Percentiles rank a stretch among this genome's conserved stretches.
phyloP scores from a whole-genome alignment of 2,888 invertebrate genomes.

The Dicyrtomina minuta region DNA sequence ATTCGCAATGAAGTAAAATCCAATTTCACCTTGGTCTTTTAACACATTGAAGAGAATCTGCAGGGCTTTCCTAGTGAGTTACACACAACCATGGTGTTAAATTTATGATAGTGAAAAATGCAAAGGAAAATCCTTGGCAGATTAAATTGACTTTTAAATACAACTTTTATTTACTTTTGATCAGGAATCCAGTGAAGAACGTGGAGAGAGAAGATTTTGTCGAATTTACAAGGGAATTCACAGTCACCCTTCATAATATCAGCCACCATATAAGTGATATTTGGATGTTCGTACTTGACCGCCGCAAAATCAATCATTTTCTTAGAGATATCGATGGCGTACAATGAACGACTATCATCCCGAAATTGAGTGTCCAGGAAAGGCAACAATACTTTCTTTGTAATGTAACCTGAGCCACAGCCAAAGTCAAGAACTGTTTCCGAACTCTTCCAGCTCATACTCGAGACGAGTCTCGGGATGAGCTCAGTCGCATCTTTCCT shows the following conservation, averaged over 20 bases:
- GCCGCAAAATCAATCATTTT: conserved; percentile 53
- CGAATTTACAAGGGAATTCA: conserved; percentile 50
- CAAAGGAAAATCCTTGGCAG: background rate
- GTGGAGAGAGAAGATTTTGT: conserved; percentile 52
- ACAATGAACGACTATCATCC: conserved; percentile 31
- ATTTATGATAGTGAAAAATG: too few relatives aligned
- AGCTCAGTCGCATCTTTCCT: conserved; percentile 49
- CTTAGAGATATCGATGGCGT: conserved; percentile 51
- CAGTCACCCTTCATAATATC: conserved; percentile 51
- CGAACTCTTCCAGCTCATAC: conserved; percentile 42
- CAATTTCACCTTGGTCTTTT: conserved; percentile 50
- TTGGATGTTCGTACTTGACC: conserved; percentile 45
- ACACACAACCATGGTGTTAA: background rate
- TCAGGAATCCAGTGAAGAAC: conserved; percentile 53
- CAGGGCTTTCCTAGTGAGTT: conserved; percentile 44
- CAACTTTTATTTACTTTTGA: conserved; percentile 49
- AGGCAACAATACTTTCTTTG: conserved; percentile 47
- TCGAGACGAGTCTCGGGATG: conserved; percentile 48
- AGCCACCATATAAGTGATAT: conserved; percentile 50
- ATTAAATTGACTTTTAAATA: background rate
- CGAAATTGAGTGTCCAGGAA: conserved; percentile 26
- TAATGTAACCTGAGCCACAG: conserved; percentile 51
- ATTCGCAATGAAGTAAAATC: conserved; percentile 50
- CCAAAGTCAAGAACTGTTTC: conserved; percentile 51
- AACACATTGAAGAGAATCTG: conserved; percentile 41